phyloP scores from a whole-genome alignment of 2,113 vertebrate genomes.

The Gambusia holbrooki region DNA sequence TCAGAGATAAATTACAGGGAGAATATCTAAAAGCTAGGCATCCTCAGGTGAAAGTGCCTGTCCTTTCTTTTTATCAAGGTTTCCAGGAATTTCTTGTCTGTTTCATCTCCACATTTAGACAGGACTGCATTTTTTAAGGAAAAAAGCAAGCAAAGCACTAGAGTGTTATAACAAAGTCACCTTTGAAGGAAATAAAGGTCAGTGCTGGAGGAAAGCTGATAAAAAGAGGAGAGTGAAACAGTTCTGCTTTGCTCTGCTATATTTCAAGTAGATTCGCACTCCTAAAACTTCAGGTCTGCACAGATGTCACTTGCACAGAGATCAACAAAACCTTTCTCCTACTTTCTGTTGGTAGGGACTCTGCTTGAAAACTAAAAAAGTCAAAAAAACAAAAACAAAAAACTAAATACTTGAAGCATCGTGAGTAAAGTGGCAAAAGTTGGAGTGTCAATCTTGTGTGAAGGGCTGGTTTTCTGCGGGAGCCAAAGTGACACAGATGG shows the following conservation, averaged over 20 bases:
- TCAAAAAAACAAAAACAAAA: too few relatives aligned
- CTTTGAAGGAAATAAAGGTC: conserved; percentile 41
- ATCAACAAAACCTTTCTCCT: conserved; percentile 15
- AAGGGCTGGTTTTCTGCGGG: conserved; percentile 30
- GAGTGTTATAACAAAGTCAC: conserved; percentile 51
- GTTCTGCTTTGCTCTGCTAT: conserved; percentile 41
- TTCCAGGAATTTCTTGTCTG: conserved; percentile 21
- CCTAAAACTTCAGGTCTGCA: conserved; percentile 18
- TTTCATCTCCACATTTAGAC: conserved; percentile 24
- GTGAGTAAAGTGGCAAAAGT: conserved; percentile 33
- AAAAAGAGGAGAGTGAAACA: conserved; percentile 40
- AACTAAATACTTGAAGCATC: not conserved
- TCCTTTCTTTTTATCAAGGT: conserved; percentile 16
- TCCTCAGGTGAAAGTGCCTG: conserved; percentile 21
- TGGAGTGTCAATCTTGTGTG: conserved; percentile 40
- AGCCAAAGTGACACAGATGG: conserved; percentile 59
- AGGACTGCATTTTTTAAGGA: conserved; percentile 15
- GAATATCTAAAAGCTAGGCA: conserved; percentile 16
- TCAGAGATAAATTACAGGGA: conserved; percentile 33
- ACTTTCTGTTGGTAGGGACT: conserved; percentile 1
- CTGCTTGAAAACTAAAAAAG: not conserved
- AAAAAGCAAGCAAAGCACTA: conserved; percentile 58
- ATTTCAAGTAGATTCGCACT: conserved; percentile 18
- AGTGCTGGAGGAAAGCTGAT: conserved; percentile 42
- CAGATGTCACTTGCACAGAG: conserved; percentile 24